Conservation (phyloP, 2,888 invertebrate genomes). For the Orthosia cruda region DNA sequence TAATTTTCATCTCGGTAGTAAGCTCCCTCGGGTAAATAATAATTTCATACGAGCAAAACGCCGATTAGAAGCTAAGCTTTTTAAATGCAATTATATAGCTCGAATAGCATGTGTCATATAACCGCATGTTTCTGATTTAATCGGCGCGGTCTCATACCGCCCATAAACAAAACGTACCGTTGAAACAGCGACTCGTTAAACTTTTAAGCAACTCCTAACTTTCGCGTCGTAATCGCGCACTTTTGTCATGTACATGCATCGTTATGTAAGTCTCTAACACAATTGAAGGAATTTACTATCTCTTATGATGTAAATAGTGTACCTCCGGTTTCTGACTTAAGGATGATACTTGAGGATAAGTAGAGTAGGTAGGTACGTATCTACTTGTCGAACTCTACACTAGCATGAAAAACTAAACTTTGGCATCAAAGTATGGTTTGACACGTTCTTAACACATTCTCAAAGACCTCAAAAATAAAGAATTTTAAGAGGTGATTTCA, state of each 20-base stretch:
- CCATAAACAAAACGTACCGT: constrained; percentile 75
- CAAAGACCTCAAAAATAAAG: no score
- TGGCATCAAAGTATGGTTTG: no score
- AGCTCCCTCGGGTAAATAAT: not conserved
- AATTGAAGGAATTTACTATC: constrained; percentile 28
- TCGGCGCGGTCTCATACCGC: constrained; percentile 72
- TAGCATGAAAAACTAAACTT: no score
- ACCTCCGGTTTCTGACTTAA: no score
- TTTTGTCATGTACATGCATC: no score
- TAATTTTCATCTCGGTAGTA: not conserved
- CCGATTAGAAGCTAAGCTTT: fast-evolving
- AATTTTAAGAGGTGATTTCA: no score
- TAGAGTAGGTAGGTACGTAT: no score
- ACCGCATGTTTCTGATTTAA: constrained; percentile 71
- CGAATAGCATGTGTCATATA: constrained; percentile 42
- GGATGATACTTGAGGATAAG: no score
- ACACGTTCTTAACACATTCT: no score
- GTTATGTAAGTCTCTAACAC: constrained; percentile 29
- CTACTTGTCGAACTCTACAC: no score
- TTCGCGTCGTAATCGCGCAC: no score
- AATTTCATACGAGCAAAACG: not conserved
- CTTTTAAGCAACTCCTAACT: constrained; percentile 75
- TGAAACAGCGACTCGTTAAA: constrained; percentile 78
- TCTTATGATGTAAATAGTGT: no score
- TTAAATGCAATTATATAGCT: constrained; percentile 46